phyloP scores from a whole-genome alignment of 1,140 invertebrate genomes.

The Neomicropteryx cornuta region DNA sequence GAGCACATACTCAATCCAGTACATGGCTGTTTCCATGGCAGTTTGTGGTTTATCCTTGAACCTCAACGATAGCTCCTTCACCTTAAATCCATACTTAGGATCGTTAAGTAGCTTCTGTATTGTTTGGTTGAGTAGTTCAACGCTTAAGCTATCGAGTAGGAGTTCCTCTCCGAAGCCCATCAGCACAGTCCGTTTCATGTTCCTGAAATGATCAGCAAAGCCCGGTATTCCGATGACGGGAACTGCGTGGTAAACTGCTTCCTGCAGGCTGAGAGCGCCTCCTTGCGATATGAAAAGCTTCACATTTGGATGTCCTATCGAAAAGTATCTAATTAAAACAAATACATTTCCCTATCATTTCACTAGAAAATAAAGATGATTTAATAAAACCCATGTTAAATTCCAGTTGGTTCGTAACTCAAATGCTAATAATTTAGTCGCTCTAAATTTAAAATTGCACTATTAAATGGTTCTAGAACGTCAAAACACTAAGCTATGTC shows the following conservation, averaged over 20 bases:
- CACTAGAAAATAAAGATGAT: no score
- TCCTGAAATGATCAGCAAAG: constrained; percentile 43
- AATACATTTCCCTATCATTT: no score
- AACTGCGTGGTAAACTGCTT: constrained; percentile 48
- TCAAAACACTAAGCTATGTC: no score
- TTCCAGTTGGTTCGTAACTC: no score
- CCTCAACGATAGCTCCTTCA: constrained; percentile 28
- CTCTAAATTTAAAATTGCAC: no score
- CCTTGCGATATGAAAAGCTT: constrained; percentile 51
- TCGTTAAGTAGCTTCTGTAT: constrained; percentile 19
- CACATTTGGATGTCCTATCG: constrained; percentile 45
- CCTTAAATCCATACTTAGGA: constrained; percentile 19
- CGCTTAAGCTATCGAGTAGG: constrained; percentile 13
- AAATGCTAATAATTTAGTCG: no score
- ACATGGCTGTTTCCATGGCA: constrained; percentile 43
- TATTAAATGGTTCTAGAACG: no score
- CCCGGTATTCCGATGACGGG: constrained; percentile 52
- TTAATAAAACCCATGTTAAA: no score
- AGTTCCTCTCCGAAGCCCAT: constrained; percentile 13
- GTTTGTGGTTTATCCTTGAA: constrained; percentile 42
- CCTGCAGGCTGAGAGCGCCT: constrained; percentile 47
- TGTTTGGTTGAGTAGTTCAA: constrained; percentile 14
- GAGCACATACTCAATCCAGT: constrained; percentile 50
- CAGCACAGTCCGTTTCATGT: constrained; percentile 9
- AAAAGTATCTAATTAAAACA: no score